Evolutionary conservation across 2,797 vertebrate species (phyloP).

Genomic region (Silurus lanzhouensis): DNA sequence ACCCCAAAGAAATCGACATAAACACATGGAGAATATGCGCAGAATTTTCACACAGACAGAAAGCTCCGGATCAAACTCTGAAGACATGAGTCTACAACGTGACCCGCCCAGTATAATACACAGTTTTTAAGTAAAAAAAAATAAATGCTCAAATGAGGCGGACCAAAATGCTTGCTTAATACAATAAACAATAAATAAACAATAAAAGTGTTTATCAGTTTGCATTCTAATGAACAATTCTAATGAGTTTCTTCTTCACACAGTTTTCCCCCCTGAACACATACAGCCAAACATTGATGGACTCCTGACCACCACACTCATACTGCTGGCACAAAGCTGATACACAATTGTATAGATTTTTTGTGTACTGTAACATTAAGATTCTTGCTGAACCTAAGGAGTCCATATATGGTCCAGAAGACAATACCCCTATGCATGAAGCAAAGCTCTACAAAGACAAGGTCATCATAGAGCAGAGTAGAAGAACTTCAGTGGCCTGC

Average conservation of each 20-base stretch:
- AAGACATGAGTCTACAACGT: not conserved
- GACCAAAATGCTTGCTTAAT: constrained; percentile 6
- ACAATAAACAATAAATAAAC: not conserved
- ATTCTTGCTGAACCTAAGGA: not conserved
- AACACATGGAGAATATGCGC: not conserved
- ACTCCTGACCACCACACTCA: not conserved
- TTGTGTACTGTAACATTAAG: not conserved
- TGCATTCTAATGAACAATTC: not conserved
- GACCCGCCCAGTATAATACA: not conserved
- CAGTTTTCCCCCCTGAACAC: not conserved
- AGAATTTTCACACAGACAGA: not conserved
- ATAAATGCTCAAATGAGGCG: not conserved
- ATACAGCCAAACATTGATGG: not conserved
- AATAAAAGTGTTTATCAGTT: not conserved
- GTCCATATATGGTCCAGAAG: not conserved
- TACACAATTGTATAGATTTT: not conserved
- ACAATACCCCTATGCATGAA: not conserved
- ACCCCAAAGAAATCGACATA: not conserved
- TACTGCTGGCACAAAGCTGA: not conserved
- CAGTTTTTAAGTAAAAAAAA: constrained; percentile 1
- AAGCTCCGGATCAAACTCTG: not conserved
- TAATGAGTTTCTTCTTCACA: not conserved
- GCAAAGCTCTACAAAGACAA: not conserved
- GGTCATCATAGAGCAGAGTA: not conserved
- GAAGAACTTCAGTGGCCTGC: too few species aligned